Conservation (phyloP, 1,140 invertebrate genomes). For the Augochlora pura region DNA sequence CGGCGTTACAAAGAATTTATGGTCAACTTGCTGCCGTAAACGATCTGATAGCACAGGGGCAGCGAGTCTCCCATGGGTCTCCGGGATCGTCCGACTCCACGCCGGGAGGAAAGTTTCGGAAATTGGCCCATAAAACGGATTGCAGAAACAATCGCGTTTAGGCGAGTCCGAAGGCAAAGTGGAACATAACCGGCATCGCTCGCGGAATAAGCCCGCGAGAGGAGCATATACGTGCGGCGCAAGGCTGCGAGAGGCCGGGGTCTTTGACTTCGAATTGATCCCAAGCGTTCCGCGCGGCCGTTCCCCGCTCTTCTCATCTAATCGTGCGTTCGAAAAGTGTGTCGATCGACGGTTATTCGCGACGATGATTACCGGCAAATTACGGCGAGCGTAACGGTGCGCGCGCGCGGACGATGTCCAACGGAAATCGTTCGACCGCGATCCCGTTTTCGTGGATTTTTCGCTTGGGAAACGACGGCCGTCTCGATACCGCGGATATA, state of each 20-base stretch:
- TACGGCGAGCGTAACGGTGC: slow-evolving; percentile 18
- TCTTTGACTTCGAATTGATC: slow-evolving; percentile 12
- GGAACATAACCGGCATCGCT: no score
- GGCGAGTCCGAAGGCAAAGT: no score
- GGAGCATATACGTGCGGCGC: not conserved
- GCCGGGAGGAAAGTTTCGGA: no score
- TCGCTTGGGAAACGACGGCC: not conserved
- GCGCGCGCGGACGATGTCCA: not conserved
- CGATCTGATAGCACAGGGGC: no score
- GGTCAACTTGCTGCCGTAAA: no score
- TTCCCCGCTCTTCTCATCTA: not conserved
- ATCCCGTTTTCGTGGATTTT: slow-evolving; percentile 2
- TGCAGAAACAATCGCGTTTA: no score
- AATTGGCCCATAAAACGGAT: no score
- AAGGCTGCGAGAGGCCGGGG: not conserved
- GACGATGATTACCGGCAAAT: slow-evolving; percentile 7
- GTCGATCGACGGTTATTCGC: slow-evolving; percentile 33
- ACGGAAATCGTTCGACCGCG: slow-evolving; percentile 2
- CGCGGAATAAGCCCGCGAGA: not conserved
- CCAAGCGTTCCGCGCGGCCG: not conserved
- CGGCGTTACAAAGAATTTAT: no score
- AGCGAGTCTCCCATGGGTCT: no score
- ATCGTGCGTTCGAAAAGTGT: slow-evolving; percentile 10
- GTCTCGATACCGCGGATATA: no score
- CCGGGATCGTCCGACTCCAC: no score